A percentile compares a stretch with the other conserved stretches of the same genome.
phyloP scores from a whole-genome alignment of 2,797 vertebrate species.

The Anabacerthia variegaticeps region DNA sequence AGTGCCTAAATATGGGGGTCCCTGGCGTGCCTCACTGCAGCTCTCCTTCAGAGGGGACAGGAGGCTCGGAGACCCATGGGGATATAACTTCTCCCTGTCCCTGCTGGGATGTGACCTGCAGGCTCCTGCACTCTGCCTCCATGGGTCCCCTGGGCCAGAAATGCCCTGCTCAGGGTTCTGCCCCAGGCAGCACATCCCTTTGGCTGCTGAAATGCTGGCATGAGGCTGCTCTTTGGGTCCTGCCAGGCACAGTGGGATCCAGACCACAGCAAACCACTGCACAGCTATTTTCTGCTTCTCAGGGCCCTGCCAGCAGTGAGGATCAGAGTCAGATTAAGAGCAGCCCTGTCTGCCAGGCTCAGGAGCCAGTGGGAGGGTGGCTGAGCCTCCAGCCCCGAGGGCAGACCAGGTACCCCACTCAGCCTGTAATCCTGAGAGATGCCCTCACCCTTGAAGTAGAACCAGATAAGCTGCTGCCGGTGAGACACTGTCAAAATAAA shows the following conservation, averaged over 20 bases:
- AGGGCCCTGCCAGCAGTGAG: neutral
- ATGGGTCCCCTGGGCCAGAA: neutral
- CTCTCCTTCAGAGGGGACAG: neutral
- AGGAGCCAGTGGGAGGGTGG: neutral
- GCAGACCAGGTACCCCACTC: neutral
- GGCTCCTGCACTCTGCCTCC: neutral
- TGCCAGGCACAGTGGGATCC: neutral
- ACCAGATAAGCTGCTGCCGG: neutral
- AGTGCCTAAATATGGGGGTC: constrained; percentile 49
- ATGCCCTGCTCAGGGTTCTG: neutral
- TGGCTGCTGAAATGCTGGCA: accelerated
- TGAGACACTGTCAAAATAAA: neutral
- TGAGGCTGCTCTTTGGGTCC: neutral
- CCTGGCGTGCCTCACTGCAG: neutral
- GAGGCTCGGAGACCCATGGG: neutral
- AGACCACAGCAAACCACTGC: neutral
- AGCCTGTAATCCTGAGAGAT: neutral
- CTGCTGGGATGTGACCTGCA: neutral
- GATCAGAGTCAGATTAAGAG: neutral
- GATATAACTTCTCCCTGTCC: neutral
- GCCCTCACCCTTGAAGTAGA: neutral
- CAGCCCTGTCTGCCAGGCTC: neutral
- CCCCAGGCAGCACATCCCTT: neutral
- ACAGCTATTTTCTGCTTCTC: neutral
- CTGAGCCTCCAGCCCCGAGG: neutral